These are phyloP conservation scores for Piprites chloris DNA, from an alignment of 2,113 vertebrate species.

Conservation along the genomic window DNA sequence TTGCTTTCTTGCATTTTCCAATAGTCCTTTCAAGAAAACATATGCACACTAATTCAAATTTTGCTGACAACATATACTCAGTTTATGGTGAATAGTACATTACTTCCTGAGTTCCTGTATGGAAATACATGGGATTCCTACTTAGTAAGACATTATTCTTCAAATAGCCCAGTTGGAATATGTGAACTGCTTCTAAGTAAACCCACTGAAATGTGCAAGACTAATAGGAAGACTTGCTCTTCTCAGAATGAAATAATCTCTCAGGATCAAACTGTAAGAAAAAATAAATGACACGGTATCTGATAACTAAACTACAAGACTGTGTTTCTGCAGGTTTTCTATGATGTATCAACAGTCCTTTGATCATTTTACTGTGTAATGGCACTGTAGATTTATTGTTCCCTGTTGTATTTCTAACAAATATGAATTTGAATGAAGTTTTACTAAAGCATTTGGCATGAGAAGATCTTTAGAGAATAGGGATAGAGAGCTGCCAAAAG, in stretches of 20 bases:
- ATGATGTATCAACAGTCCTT: neutral
- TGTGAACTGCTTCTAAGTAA: neutral
- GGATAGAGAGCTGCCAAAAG: neutral
- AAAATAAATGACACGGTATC: neutral
- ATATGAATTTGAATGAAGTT: neutral
- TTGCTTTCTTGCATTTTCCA: neutral
- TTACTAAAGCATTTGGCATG: neutral
- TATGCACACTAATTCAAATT: neutral
- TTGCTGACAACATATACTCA: neutral
- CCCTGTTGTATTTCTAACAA: neutral
- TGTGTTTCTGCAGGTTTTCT: neutral
- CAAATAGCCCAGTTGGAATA: neutral
- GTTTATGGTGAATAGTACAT: neutral
- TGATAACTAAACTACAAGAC: neutral
- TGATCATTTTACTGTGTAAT: neutral
- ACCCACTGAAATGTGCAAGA: neutral
- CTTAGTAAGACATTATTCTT: neutral
- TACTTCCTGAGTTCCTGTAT: neutral
- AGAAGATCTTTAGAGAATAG: neutral
- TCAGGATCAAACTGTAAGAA: neutral
- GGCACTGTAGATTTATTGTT: neutral
- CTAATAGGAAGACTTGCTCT: neutral
- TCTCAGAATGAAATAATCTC: neutral
- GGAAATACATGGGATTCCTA: neutral
- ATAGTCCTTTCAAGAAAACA: neutral